phyloP scores from a whole-genome alignment of 2,113 vertebrate species.

The Vidua macroura region DNA sequence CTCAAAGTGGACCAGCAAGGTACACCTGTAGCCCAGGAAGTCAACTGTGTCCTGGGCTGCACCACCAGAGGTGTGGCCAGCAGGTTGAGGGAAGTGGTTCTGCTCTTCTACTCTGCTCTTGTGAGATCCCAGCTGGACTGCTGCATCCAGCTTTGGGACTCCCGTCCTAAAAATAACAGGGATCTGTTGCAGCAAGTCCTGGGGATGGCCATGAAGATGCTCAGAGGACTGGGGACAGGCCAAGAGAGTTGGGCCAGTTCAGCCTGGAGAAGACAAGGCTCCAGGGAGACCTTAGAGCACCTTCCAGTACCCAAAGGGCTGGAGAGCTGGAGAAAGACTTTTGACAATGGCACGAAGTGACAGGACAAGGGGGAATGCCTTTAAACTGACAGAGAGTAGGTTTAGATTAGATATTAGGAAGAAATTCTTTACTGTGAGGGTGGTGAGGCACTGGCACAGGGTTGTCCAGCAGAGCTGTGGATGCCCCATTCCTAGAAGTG shows the following conservation, averaged over 20 bases:
- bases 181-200: neutral
- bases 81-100: neutral
- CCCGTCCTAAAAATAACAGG: neutral
- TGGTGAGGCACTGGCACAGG: neutral
- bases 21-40: neutral
- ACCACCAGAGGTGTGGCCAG: neutral
- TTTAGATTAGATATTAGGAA: neutral
- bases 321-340: neutral
- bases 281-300: neutral
- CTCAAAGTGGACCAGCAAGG: neutral
- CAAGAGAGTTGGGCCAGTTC: neutral
- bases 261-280: neutral
- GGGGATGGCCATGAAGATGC: neutral
- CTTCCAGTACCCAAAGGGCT: neutral
- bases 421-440: neutral
- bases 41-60: neutral
- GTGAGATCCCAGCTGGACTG: neutral
- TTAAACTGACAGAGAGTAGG: neutral
- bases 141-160: neutral
- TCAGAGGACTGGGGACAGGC: neutral
- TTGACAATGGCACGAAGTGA: neutral
- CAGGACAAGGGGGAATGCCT: neutral
- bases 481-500: neutral
- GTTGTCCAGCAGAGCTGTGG: neutral
- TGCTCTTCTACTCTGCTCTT: neutral